A percentile compares a stretch with the other conserved stretches of the same genome.
phyloP scores from a whole-genome alignment of 2,113 vertebrate genomes.

The Anthoscopus minutus region DNA sequence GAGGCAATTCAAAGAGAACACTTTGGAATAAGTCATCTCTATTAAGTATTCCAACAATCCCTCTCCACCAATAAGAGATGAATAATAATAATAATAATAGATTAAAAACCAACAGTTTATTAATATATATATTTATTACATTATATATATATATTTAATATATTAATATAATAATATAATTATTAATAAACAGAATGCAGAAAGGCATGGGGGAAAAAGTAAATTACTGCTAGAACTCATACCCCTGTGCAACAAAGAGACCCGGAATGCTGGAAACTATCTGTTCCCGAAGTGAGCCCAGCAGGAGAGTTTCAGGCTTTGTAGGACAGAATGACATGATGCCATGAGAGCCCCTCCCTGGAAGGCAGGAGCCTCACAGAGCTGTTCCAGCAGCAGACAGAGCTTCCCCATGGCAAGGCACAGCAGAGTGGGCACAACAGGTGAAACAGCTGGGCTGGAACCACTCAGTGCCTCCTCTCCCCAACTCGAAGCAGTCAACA shows the following conservation, averaged over 20 bases:
- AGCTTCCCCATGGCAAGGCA: neutral
- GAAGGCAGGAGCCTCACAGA: neutral
- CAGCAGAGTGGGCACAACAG: neutral
- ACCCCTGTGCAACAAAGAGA: neutral
- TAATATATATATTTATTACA: no score
- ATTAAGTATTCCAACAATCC: neutral
- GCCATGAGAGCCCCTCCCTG: neutral
- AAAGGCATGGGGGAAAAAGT: accelerated
- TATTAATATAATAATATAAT: no score
- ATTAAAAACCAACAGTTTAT: no score
- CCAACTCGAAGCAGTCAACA: accelerated
- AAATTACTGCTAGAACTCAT: neutral
- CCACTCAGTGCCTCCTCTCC: neutral
- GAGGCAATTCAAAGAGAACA: neutral
- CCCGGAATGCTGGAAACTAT: neutral
- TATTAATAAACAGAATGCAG: accelerated
- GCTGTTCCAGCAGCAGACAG: neutral
- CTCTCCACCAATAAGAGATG: neutral
- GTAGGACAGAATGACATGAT: neutral
- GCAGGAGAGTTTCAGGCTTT: neutral
- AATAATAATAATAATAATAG: no score
- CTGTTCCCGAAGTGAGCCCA: accelerated
- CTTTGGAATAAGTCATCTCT: neutral
- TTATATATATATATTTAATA: no score
- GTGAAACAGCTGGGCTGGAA: neutral